A percentile compares a stretch with the other conserved stretches of the same genome.
Conservation (phyloP, 2,888 invertebrate genomes). For the Tryphoninae sp. region DNA sequence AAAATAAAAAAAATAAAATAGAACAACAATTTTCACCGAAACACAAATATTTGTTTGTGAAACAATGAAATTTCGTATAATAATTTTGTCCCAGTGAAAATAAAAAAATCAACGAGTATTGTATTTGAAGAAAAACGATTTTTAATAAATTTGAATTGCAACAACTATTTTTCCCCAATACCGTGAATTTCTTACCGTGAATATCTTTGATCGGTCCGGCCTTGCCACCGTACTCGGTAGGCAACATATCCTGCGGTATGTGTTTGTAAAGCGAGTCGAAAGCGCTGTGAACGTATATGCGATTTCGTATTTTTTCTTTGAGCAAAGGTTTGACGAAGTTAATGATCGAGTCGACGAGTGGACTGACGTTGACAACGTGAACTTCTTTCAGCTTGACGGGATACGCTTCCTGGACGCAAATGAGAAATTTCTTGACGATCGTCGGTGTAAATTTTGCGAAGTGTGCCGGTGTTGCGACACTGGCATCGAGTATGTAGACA, state of each 20-base stretch:
- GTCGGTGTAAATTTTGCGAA: constrained; percentile 93
- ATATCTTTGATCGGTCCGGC: constrained; percentile 88
- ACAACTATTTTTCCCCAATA: background rate
- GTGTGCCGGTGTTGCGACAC: constrained; percentile 89
- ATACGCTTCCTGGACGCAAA: constrained; percentile 93
- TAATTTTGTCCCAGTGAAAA: too few relatives aligned
- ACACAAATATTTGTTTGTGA: too few relatives aligned
- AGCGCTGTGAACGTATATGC: constrained; percentile 90
- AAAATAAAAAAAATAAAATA: too few relatives aligned
- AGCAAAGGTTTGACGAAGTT: constrained; percentile 93
- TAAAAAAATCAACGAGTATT: too few relatives aligned
- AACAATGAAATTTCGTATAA: too few relatives aligned
- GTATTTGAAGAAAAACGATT: too few relatives aligned
- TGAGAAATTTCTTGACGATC: constrained; percentile 91
- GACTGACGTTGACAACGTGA: constrained; percentile 92
- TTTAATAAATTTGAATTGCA: too few relatives aligned
- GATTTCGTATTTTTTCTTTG: constrained; percentile 92
- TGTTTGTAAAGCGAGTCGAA: constrained; percentile 89
- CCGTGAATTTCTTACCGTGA: constrained; percentile 84
- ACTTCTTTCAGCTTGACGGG: constrained; percentile 94
- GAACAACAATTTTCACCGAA: too few relatives aligned
- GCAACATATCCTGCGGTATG: constrained; percentile 90
- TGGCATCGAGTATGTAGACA: constrained; percentile 90
- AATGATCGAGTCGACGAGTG: constrained; percentile 91
- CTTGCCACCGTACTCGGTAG: constrained; percentile 91